Evolutionary conservation across 35 echinoderm and acorn worm genomes (phyloP), one percentile per base, ranked within the genome.

Genomic region (Diadema setosum): DNA sequence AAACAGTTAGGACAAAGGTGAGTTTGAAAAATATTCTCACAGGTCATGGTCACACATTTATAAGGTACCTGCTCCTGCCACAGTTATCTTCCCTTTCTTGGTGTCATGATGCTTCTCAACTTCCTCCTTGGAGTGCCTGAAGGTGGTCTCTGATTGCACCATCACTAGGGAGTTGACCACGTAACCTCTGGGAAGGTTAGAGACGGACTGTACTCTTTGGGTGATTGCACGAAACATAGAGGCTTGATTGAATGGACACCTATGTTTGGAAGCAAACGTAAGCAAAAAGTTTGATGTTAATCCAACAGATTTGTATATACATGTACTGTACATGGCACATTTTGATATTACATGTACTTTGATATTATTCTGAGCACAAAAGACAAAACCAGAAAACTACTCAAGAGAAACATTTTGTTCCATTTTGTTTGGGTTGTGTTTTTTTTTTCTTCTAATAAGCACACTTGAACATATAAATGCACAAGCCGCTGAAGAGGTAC

Each of bases 1-100:
- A n/a, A n/a, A n/a, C n/a, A n/a, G n/a, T n/a, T n/a, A n/a, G n/a
- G n/a, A n/a, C n/a, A n/a, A n/a, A n/a, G n/a, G n/a, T n/a, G n/a
- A n/a, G n/a, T n/a, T n/a, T n/a, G n/a, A n/a, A n/a, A n/a, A n/a
- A n/a, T n/a, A n/a, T n/a, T n/a, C n/a, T n/a, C n/a, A n/a, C n/a
- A n/a, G n/a, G n/a, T n/a, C n/a, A n/a, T n/a, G n/a, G n/a, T n/a
- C n/a, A n/a, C n/a, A n/a, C n/a, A n/a, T n/a, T n/a, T n/a, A n/a
- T n/a, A n/a, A n/a, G n/a, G n/a, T 90, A 94, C 92, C 92, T 85
- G 95, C 76, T 5, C 95, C 95, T 85, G 88, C 89, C 34, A 92
- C 88, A 70, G 91, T 41, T 56, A 98, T 58, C 56, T 98, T 98
- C 37, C 91, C 95, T 49, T 87, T 88, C 5, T 46, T 85, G 43